Base-by-base conservation (phyloP, 2,888 invertebrate species). In the Chrysopilus asiliformis region DNA sequence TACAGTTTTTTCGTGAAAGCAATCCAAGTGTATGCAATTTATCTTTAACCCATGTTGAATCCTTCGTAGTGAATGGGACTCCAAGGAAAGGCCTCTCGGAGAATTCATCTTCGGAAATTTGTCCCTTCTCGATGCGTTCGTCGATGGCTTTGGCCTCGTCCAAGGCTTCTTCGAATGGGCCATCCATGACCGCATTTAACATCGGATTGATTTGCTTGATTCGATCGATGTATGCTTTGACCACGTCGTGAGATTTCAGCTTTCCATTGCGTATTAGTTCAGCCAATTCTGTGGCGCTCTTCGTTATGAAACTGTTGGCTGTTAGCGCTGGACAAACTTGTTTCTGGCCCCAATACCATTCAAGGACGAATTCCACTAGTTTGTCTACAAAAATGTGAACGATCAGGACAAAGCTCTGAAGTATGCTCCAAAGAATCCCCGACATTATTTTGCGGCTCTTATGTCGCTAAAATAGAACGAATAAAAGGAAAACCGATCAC, bases 61-160 rank as follows among this genome's bases (percentile, higher is more conserved):
- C 94, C 60, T 95, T 95, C 0, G 83, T 76, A 5, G 91, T 86
- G 56, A 94, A 87, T 0, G 95, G 94, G 5, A 95, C 80, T 7
- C 94, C 79, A 36, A 94, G 66, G 51, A 91, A 84, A 4, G 90
- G 89, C 60, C 76, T 79, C 14, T 71, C 62, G 33, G 68, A 64
- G 42, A 81, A 74, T 47, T 80, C 74, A 10, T 71, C 68, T 17
- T 76, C 72, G 1, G 70, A 57, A 34, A 77, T 64, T 25, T 64
- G 54, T 1, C 73, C 73, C 28, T 59, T 64, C 18, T 67, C 66
- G 15, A 93, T 70, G 36, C 74, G 63, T 30, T 65, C 58, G 57
- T 94, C 93, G 4, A 87, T 70, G 40, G 68, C 64, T 39, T 66
- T 68, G 0, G 93, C 91, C 49, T 90, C 85, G 31, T 74, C 62